Base-by-base conservation (phyloP, 2,888 invertebrate genomes). In the Belgica antarctica region DNA sequence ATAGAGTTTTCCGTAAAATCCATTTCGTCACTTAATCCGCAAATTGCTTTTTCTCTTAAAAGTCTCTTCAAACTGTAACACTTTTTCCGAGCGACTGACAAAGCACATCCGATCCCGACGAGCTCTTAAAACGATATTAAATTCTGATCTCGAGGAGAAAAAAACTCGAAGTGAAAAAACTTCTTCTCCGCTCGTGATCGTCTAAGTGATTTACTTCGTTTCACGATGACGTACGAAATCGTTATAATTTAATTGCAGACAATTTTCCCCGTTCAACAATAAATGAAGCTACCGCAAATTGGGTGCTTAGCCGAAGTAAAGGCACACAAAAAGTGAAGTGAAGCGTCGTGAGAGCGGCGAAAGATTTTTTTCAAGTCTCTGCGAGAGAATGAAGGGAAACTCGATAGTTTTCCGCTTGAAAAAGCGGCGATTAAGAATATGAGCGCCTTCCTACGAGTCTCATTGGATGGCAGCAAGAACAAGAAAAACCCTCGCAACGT, bases 1-100 rank as follows among this genome's bases (percentile, higher is more conserved):
- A 76, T 77, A 15, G 77, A 74, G 24, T 71, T 47, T 19, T 71
- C 41, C 12, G 65, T 70, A 31, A 62, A 59, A 66, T 73, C 72
- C 73, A 72, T 72, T 70, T 62, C 70, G 41, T 66, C 12, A 10
- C 41, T 41, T n/a, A 15, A 41, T n/a, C 12, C 41, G n/a, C 17
- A 12, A 57, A 31, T 47, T 24, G 1, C 19, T 62, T 31, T 31
- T 28, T n/a, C 59, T 12, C 59, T 27, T 12, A 25, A 10, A 59
- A 59, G 25, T 15, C 27, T 25, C 27, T 59, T 59, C 15, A 19
- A 59, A 27, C n/a, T 19, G n/a, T 59, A 27, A 27, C 59, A 27
- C 27, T 59, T 27, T 59, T 19, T 19, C 22, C 27, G 22, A 62
- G 28, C 7, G 36, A 36, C n/a, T 36, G 22, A 62, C 5, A 31